Conservation (phyloP, 2,888 invertebrate genomes). For the Plagiodera versicolora region DNA sequence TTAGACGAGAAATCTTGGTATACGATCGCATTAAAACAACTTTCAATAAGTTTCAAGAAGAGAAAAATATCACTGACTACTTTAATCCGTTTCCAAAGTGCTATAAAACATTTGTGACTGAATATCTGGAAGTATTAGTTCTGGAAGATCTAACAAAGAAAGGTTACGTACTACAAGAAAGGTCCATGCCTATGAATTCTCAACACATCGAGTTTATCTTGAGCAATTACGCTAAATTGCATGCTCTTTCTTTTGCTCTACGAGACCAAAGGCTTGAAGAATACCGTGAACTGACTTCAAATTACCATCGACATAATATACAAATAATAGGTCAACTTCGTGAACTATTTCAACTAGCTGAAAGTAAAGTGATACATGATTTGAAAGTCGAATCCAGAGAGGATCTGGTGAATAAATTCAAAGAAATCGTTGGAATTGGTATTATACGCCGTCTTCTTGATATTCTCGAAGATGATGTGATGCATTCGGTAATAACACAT, state of each 20-base stretch:
- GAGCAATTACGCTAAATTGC: conserved; percentile 20
- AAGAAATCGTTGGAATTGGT: neutral
- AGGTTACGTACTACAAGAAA: conserved; percentile 19
- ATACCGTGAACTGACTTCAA: neutral
- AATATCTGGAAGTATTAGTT: conserved; percentile 16
- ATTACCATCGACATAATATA: neutral
- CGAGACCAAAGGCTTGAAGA: conserved; percentile 7
- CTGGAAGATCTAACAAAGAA: conserved; percentile 18
- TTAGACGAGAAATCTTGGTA: conserved; percentile 20
- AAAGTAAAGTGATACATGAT: too few species aligned
- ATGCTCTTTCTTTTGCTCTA: conserved; percentile 28
- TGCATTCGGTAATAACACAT: conserved; percentile 25
- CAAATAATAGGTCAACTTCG: neutral
- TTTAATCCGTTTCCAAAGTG: conserved; percentile 17
- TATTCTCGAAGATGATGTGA: neutral
- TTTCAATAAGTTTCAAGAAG: conserved; percentile 20
- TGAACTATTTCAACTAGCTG: neutral
- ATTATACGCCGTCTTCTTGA: conserved; percentile 10
- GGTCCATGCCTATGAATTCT: conserved; percentile 11
- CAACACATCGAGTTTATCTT: conserved; percentile 18
- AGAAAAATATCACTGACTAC: conserved; percentile 1
- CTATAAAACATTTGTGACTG: conserved; percentile 12
- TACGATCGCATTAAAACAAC: conserved; percentile 17
- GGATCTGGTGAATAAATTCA: neutral
- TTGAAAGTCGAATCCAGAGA: too few species aligned